A percentile compares a stretch with the other conserved stretches of the same genome.
Evolutionary conservation across 2,797 vertebrate species (phyloP).

Genomic region (Phalloptychus januarius): DNA sequence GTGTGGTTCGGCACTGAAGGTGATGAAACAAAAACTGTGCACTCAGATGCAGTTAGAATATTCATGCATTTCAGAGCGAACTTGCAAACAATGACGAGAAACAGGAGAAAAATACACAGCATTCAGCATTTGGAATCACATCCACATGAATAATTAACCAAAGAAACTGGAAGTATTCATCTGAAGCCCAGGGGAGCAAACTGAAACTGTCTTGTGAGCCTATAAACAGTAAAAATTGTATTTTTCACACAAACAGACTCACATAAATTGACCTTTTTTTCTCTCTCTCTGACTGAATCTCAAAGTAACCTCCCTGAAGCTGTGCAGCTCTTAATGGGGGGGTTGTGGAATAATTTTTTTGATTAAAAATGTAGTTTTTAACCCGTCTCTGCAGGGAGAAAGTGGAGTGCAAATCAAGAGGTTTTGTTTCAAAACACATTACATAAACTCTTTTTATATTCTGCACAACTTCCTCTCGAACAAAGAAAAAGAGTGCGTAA

Average conservation of each 20-base stretch:
- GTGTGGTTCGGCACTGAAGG: conserved; percentile 74
- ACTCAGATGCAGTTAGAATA: conserved; percentile 34
- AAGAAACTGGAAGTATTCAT: conserved; percentile 72
- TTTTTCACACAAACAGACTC: conserved; percentile 53
- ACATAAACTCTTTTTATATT: conserved; percentile 73
- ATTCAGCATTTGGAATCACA: conserved; percentile 74
- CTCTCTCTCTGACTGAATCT: conserved; percentile 41
- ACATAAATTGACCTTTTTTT: conserved; percentile 54
- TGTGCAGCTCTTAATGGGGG: conserved; percentile 42
- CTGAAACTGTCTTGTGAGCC: conserved; percentile 69
- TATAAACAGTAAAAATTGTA: conserved; percentile 51
- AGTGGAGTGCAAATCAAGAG: conserved; percentile 72
- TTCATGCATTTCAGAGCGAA: conserved; percentile 23
- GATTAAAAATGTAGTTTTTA: conserved; percentile 67
- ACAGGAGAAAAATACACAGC: conserved; percentile 58
- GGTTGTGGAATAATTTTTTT: conserved; percentile 70
- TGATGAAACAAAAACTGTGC: conserved; percentile 26
- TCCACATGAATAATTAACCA: conserved; percentile 81
- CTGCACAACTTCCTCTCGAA: conserved; percentile 66
- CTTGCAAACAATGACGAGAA: conserved; percentile 49
- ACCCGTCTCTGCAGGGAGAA: conserved; percentile 60
- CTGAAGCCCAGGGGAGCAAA: conserved; percentile 67
- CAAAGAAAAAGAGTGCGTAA: conserved; percentile 59
- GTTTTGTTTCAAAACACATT: conserved; percentile 71
- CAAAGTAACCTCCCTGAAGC: conserved; percentile 51